Evolutionary conservation across 2,113 vertebrate genomes (phyloP).

Genomic region (Eudorcas thomsonii): DNA sequence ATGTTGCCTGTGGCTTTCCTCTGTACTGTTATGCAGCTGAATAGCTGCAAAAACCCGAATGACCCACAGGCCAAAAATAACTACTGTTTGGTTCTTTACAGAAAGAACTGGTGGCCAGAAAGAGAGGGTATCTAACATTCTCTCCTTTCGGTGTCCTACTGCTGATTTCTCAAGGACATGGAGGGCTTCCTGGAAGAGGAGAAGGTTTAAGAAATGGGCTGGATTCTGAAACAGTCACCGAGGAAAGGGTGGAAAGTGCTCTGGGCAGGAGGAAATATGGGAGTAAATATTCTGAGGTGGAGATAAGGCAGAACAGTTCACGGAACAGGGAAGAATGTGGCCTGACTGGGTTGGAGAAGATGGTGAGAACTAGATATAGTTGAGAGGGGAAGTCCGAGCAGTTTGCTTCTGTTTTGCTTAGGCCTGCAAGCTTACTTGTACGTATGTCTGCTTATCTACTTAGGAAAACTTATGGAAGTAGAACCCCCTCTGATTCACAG

Average conservation of each 20-base stretch:
- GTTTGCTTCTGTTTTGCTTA: background rate
- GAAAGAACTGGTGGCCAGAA: background rate
- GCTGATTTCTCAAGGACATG: background rate
- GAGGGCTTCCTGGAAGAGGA: background rate
- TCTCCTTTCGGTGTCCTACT: no score
- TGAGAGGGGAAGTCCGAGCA: background rate
- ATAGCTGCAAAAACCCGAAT: background rate
- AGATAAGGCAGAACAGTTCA: background rate
- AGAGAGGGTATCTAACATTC: background rate
- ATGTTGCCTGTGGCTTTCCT: background rate
- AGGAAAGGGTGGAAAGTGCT: background rate
- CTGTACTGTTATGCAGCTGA: background rate
- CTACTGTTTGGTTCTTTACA: background rate
- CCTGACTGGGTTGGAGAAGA: background rate
- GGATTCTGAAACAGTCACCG: background rate
- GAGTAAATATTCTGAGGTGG: background rate
- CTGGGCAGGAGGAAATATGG: background rate
- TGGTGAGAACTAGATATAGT: background rate
- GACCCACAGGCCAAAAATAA: background rate
- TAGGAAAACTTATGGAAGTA: background rate
- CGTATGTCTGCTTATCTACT: background rate
- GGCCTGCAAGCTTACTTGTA: background rate
- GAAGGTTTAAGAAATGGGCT: background rate
- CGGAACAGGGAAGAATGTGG: background rate
- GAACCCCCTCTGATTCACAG: background rate